A percentile compares a stretch with the other conserved stretches of the same genome.
Conservation (phyloP, 2,888 invertebrate species). For the Nymphalis c-album region DNA sequence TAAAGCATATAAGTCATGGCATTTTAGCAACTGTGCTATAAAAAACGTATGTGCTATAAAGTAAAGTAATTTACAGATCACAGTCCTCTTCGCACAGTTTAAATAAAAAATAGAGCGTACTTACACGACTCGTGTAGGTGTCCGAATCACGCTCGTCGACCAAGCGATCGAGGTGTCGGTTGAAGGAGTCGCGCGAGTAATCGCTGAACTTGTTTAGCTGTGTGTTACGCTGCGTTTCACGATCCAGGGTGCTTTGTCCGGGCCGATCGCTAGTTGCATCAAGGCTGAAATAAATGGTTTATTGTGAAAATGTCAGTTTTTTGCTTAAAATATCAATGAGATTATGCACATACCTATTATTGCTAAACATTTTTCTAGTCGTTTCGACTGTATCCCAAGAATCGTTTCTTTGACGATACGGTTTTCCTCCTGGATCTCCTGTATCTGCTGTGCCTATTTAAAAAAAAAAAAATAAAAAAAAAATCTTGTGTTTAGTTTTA, state of each 20-base stretch:
- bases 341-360: conserved; percentile 58
- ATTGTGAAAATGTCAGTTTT: conserved; percentile 3
- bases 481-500: conserved; percentile 1
- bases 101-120: conserved; percentile 40
- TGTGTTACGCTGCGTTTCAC: conserved; percentile 83
- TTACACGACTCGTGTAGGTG: conserved; percentile 68
- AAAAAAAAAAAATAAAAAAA: conserved; percentile 15
- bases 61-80: conserved; percentile 31
- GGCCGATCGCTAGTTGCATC: conserved; percentile 37
- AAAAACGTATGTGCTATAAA: background rate
- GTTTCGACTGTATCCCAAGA: conserved; percentile 92
- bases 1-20: too few species aligned
- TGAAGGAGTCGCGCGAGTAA: conserved; percentile 69
- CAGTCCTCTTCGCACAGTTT: conserved; percentile 18
- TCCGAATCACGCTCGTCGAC: conserved; percentile 72
- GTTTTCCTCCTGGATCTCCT: conserved; percentile 67
- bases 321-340: conserved; percentile 4
- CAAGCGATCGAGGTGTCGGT: conserved; percentile 69
- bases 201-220: conserved; percentile 81
- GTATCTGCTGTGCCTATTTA: conserved; percentile 53
- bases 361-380: conserved; percentile 87
- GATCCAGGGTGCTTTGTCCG: conserved; percentile 74
- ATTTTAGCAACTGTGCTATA: too few species aligned
- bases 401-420: conserved; percentile 80
- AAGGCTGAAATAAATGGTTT: conserved; percentile 33